phyloP scores from a whole-genome alignment of 2,113 vertebrate genomes.

The Protobothrops flavoviridis region DNA sequence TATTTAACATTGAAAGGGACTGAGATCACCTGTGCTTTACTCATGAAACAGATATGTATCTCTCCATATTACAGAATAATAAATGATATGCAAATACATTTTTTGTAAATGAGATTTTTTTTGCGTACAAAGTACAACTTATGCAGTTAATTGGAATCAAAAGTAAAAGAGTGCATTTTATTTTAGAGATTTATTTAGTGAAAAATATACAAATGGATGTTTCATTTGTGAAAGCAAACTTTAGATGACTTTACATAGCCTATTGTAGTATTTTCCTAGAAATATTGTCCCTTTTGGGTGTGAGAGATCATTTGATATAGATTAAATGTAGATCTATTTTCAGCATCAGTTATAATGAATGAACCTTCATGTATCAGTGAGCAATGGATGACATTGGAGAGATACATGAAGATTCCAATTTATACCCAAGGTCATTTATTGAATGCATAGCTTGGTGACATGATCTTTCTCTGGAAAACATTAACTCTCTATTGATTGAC shows the following conservation, averaged over 20 bases:
- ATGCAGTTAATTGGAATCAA: background rate
- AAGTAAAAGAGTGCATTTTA: background rate
- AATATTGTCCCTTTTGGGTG: background rate
- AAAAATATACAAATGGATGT: background rate
- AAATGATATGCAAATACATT: background rate
- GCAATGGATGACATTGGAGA: background rate
- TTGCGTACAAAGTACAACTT: background rate
- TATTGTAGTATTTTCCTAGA: background rate
- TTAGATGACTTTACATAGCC: background rate
- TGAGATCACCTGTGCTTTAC: background rate
- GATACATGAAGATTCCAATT: background rate
- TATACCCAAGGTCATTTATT: slow-evolving; percentile 11
- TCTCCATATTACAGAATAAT: background rate
- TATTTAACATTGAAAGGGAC: background rate
- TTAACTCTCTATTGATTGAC: background rate
- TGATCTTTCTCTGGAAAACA: background rate
- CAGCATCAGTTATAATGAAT: slow-evolving; percentile 5
- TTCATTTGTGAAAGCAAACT: background rate
- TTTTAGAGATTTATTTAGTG: background rate
- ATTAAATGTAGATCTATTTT: background rate
- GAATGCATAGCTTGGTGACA: background rate
- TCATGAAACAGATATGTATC: background rate
- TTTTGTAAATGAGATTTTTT: background rate
- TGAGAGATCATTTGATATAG: background rate
- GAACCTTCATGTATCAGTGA: slow-evolving; percentile 14